phyloP scores from a whole-genome alignment of 2,888 invertebrate genomes.

The Cyclophora albipunctata region DNA sequence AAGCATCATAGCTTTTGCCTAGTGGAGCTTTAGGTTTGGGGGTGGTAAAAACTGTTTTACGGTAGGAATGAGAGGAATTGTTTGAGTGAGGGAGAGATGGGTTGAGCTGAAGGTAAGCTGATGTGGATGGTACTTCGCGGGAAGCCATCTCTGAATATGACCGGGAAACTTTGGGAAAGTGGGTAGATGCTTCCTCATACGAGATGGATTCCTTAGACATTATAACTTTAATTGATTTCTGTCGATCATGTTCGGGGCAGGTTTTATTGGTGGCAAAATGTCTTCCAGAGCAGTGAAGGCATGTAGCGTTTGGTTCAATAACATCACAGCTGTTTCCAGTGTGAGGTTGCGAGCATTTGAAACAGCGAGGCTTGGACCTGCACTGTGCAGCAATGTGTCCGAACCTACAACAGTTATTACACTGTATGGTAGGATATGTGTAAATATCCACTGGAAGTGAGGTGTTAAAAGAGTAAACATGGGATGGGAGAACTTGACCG shows the following conservation, averaged over 20 bases:
- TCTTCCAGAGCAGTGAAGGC: constrained; percentile 8
- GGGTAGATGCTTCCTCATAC: constrained; percentile 10
- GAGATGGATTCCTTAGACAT: constrained; percentile 17
- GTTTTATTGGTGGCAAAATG: constrained; percentile 10
- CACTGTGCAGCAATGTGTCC: constrained; percentile 16
- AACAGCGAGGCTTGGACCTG: constrained; percentile 15
- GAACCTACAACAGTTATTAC: constrained; percentile 16
- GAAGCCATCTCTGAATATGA: neutral
- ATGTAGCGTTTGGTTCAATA: neutral
- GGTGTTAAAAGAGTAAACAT: constrained; percentile 4
- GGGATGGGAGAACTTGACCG: constrained; percentile 4
- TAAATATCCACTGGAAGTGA: constrained; percentile 9
- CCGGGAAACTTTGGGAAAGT: neutral
- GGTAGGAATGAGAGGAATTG: neutral
- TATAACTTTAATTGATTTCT: constrained; percentile 12
- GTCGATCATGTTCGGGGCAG: constrained; percentile 13
- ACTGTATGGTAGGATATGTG: constrained; percentile 13
- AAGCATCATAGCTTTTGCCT: constrained; percentile 1
- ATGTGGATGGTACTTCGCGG: neutral
- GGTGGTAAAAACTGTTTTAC: neutral
- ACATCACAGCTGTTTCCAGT: neutral
- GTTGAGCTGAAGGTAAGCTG: neutral
- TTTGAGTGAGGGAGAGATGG: neutral
- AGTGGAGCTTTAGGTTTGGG: constrained; percentile 2
- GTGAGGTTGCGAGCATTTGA: neutral